Evolutionary conservation across 2,888 invertebrate genomes (phyloP).

Genomic region (Parochlus steinenii): DNA sequence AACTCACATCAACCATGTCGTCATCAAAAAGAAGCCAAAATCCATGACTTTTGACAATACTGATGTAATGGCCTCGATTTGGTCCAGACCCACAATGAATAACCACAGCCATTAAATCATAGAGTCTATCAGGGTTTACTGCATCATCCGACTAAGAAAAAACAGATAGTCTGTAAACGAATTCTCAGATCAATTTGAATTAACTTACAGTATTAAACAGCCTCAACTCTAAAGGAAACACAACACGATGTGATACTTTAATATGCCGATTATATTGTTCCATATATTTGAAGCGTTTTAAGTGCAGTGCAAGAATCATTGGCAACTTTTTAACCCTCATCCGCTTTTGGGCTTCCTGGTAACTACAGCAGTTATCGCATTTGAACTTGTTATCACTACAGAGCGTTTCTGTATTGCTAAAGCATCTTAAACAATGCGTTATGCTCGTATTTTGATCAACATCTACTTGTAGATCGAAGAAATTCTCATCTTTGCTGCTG

Average conservation of each 20-base stretch:
- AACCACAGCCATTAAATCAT: constrained; percentile 97
- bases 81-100: constrained; percentile 99
- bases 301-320: constrained; percentile 90
- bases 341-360: constrained; percentile 96
- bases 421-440: constrained; percentile 93
- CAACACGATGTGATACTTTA: constrained; percentile 97
- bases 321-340: constrained; percentile 98
- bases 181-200: constrained; percentile 12
- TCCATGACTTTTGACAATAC: constrained; percentile 98
- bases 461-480: constrained; percentile 97
- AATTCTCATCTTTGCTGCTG: constrained; percentile 98
- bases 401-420: constrained; percentile 95
- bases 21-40: constrained; percentile 99
- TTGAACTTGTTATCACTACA: constrained; percentile 99
- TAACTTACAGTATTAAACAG: constrained; percentile 79
- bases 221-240: constrained; percentile 93
- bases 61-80: constrained; percentile 98
- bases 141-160: constrained; percentile 83
- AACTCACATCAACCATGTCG: constrained; percentile 96
- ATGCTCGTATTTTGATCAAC: constrained; percentile 99
- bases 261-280: constrained; percentile 98
- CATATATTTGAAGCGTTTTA: constrained; percentile 95
- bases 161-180: constrained; percentile 1
- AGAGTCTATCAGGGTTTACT: constrained; percentile 92
- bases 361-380: constrained; percentile 98